Evolutionary conservation across 2,888 invertebrate species (phyloP).

Genomic region (Desoria tigrina): DNA sequence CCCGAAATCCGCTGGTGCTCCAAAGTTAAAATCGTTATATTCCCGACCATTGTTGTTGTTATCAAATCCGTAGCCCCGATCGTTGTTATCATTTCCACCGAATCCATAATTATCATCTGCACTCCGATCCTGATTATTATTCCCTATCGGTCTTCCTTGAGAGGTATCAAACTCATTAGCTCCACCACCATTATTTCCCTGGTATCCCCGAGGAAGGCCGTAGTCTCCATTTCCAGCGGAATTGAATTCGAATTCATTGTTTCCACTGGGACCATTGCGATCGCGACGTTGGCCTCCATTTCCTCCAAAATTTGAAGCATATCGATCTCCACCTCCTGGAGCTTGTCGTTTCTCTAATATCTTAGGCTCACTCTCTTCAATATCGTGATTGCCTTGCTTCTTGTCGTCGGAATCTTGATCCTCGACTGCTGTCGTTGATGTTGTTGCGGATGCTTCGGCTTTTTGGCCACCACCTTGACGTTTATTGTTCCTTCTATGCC

Average conservation of each 20-base stretch:
- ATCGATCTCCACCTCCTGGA: conserved; percentile 55
- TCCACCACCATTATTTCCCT: conserved; percentile 22
- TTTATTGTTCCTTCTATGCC: conserved; percentile 38
- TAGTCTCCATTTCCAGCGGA: conserved; percentile 19
- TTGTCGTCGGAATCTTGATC: background rate
- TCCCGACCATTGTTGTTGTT: conserved; percentile 14
- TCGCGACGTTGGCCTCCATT: conserved; percentile 11
- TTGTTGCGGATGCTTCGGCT: background rate
- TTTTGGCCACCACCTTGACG: conserved; percentile 17
- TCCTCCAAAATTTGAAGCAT: conserved; percentile 55
- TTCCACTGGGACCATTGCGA: conserved; percentile 5
- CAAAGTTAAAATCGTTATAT: conserved; percentile 22
- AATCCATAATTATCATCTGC: conserved; percentile 21
- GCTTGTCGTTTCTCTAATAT: conserved; percentile 44
- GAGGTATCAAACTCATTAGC: conserved; percentile 2
- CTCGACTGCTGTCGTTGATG: conserved; percentile 16
- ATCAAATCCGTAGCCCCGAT: conserved; percentile 20
- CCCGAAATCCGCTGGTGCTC: conserved; percentile 18
- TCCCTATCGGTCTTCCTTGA: background rate
- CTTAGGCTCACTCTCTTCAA: conserved; percentile 36
- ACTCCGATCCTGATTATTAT: conserved; percentile 18
- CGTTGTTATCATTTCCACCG: conserved; percentile 12
- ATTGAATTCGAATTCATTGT: conserved; percentile 5
- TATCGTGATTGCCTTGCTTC: conserved; percentile 14
- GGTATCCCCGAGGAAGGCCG: conserved; percentile 21